Evolutionary conservation across 2,797 vertebrate species (phyloP).

Genomic region (Falco biarmicus): DNA sequence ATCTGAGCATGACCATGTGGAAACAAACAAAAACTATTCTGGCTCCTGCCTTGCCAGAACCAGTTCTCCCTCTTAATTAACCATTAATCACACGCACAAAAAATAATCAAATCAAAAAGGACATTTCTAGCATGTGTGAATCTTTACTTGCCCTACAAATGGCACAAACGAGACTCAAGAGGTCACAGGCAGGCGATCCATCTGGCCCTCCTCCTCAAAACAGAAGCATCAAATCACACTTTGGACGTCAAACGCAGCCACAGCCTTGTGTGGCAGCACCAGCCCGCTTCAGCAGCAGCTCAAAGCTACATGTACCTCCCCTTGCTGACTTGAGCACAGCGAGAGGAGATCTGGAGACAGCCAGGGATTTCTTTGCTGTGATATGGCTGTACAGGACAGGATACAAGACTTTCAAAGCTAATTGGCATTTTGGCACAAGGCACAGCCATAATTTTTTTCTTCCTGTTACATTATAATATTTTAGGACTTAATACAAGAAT

Average conservation of each 20-base stretch:
- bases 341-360: background rate
- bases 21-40: constrained; percentile 26
- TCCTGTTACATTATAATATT: background rate
- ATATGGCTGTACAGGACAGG: background rate
- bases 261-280: background rate
- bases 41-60: background rate
- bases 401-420: background rate
- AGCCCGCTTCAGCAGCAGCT: background rate
- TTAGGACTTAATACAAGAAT: background rate
- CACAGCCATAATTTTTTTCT: background rate
- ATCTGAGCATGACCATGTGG: constrained; percentile 29
- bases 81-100: background rate
- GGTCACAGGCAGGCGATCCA: background rate
- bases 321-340: background rate
- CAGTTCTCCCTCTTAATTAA: constrained; percentile 3
- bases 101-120: constrained; percentile 13
- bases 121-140: background rate
- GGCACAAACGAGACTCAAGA: background rate
- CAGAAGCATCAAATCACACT: background rate
- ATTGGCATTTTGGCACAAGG: background rate
- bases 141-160: background rate
- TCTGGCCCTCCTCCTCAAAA: background rate
- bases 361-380: background rate
- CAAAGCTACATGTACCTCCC: background rate
- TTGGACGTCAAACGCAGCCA: accelerated